Conservation (phyloP, 2,888 invertebrate species). For the Gastracanthus pulcherrimus region DNA sequence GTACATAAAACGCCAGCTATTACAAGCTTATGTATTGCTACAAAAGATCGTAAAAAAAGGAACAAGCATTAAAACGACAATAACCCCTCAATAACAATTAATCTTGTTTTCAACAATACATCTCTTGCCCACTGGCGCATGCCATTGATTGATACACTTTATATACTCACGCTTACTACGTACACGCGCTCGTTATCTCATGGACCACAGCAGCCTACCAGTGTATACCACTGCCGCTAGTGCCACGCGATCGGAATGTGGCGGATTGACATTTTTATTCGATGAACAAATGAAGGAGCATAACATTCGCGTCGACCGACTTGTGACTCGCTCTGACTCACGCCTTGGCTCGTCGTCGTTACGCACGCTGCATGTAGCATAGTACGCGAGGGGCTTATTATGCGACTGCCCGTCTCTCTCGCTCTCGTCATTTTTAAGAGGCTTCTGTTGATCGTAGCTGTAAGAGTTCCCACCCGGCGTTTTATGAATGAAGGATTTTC, state of each 20-base stretch:
- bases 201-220: not conserved
- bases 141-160: not conserved
- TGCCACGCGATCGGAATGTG: conserved; percentile 35
- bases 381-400: not conserved
- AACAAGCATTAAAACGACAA: too few relatives aligned
- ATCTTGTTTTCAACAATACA: not conserved
- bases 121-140: not conserved
- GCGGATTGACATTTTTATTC: conserved; percentile 51
- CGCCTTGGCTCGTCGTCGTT: not conserved
- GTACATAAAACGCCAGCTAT: too few relatives aligned
- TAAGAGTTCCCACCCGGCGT: conserved; percentile 7
- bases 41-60: too few relatives aligned
- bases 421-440: conserved; percentile 14
- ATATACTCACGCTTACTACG: not conserved
- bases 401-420: not conserved
- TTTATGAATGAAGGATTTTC: conserved; percentile 40
- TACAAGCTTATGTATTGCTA: too few relatives aligned
- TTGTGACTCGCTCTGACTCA: not conserved
- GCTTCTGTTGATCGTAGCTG: conserved; percentile 41
- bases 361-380: not conserved
- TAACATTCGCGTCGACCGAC: not conserved
- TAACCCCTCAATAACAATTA: too few relatives aligned
- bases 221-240: not conserved
- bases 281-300: conserved; percentile 44
- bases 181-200: not conserved